Evolutionary conservation across 2,797 vertebrate genomes (phyloP), one percentile per base, ranked within the genome.

Genomic region (Chrosomus eos): DNA sequence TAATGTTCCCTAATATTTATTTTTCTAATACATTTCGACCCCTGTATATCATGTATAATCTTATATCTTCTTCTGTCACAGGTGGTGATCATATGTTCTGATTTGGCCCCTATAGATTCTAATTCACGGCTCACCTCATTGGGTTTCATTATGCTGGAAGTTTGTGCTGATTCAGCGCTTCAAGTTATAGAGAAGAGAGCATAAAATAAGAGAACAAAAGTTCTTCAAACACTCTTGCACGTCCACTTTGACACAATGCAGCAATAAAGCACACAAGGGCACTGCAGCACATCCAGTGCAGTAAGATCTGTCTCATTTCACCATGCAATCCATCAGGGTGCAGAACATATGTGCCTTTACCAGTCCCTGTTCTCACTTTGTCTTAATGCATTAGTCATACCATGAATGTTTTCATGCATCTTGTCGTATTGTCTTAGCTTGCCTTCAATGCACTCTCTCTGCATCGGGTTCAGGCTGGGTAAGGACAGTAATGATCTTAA

Each of bases 141-240:
- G 80, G 79, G 72, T 83, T 77, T 10, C 71, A 77, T 78, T 66
- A 58, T 40, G 38, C 82, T 60, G 58, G 62, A 38, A 33, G 45
- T 45, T 67, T 40, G 28, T 84, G 84, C 87, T 88, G 81, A 84
- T 76, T 81, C 77, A 88, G 87, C 77, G 0, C 5, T 80, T 66
- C 6, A n/a, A 43, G 33, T 7, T 28, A 78, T 62, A 36, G 31
- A 84, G 43, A 51, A 71, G 11, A 81, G 48, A 31, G 31, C 67
- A 66, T 48, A 23, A 81, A 33, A 33, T 43, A 79, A 55, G 48
- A 26, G 3, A 83, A 80, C 38, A 48, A 58, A 67, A 84, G n/a
- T 79, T 73, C n/a, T 28, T 60, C 21, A 73, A 45, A 68, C 55
- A 45, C 7, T 31, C 53, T 23, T 66, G 55, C 21, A 53, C 14